Conservation (phyloP, 1,140 invertebrate species). For the Eumeta japonica region DNA sequence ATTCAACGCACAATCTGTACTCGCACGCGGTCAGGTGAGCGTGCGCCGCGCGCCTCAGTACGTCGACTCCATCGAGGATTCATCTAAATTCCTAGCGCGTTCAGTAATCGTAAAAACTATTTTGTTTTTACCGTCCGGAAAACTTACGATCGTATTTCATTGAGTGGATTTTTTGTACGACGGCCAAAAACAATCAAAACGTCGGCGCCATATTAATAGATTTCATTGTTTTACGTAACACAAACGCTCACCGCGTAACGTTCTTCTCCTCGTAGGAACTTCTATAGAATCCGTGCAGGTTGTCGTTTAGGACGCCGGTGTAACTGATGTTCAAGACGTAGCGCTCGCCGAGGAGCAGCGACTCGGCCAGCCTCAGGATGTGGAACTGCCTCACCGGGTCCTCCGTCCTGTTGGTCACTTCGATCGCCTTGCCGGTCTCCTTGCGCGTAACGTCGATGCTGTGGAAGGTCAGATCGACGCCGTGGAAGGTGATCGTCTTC, state of each 20-base stretch:
- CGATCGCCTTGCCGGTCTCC: slow-evolving; percentile 25
- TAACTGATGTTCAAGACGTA: slow-evolving; percentile 74
- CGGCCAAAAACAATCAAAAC: no score
- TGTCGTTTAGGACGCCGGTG: slow-evolving; percentile 70
- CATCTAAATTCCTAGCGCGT: no score
- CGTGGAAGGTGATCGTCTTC: slow-evolving; percentile 74
- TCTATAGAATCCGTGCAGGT: slow-evolving; percentile 83
- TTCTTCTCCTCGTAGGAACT: slow-evolving; percentile 75
- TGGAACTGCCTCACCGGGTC: slow-evolving; percentile 74
- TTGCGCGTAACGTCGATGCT: slow-evolving; percentile 49
- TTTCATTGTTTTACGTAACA: no score
- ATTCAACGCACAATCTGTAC: no score
- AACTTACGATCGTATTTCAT: no score
- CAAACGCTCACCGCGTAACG: slow-evolving; percentile 63
- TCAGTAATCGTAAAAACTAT: no score
- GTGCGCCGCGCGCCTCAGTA: no score
- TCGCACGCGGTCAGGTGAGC: no score
- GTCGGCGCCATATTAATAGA: no score
- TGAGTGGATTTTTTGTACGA: no score
- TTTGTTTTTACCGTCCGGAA: no score
- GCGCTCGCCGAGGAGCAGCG: slow-evolving; percentile 57
- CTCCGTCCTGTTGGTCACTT: slow-evolving; percentile 48
- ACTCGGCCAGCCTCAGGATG: slow-evolving; percentile 63
- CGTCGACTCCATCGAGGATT: no score
- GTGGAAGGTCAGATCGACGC: slow-evolving; percentile 66